Evolutionary conservation across 2,113 vertebrate species (phyloP), one percentile per base, ranked within the genome.

Genomic region (Serinus canaria): DNA sequence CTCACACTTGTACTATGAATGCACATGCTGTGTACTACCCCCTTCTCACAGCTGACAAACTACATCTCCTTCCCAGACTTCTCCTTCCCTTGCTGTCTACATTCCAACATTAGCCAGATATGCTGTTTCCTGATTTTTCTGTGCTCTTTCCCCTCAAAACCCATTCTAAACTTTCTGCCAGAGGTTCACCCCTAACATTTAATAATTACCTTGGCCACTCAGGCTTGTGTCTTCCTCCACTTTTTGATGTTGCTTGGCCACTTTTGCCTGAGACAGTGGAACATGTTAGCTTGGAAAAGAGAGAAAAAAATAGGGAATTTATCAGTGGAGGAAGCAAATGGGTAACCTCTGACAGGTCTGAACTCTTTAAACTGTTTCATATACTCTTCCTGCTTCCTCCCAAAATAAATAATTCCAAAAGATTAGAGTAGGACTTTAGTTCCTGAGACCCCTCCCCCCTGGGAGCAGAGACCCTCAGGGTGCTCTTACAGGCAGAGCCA

Each of bases 1-100:
- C 27, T 41, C 27, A 12, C 2, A 4, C 35, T 83, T 49, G 56
- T n/a, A 16, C 41, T 46, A 8, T 66, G 46, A 78, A 58, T 20
- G 20, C 18, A 44, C 0, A 0, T 35, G 27, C 35, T 76, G 39
- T 76, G 43, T 47, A 41, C 2, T 1, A 52, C 15, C 18, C 56
- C 25, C 17, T 39, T 41, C 28, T 76, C 28, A 9, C n/a, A 76
- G 41, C 5, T 64, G 53, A 60, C 24, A 77, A 49, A 53, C 7
- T 20, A 15, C 21, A 33, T 37, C 21, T 87, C 13, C 74, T 87
- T 50, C 18, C 39, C 58, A 82, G 78, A 24, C 19, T 49, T 62
- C 25, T 58, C 43, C 23, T 90, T 44, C 30, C 39, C 5, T 81
- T 73, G 90, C 83, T 89, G 9, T 10, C 39, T 59, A 25, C 50